These are phyloP conservation scores for Gallinago stenura DNA, from an alignment of 2,797 vertebrate species.

Conservation along the genomic window DNA sequence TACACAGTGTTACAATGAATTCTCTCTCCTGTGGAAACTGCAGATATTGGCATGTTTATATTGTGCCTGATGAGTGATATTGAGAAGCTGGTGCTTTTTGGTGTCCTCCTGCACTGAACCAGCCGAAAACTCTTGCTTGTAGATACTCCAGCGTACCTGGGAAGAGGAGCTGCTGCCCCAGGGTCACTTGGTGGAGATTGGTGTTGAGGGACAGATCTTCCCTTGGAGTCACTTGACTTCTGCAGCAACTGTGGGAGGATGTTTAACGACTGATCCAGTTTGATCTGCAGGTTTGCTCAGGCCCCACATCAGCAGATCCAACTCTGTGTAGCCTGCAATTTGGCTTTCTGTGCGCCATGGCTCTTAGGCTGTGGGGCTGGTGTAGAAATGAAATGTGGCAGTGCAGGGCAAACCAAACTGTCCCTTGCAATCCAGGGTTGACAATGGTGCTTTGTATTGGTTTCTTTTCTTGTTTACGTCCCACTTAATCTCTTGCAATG, in stretches of 20 bases:
- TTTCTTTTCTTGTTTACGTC: background rate
- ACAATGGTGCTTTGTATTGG: background rate
- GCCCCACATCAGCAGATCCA: background rate
- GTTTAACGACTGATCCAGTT: background rate
- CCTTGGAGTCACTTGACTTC: background rate
- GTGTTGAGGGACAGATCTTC: background rate
- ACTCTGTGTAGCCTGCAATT: background rate
- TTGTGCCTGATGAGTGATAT: background rate
- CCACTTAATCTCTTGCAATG: background rate
- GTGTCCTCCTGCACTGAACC: background rate
- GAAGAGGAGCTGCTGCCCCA: background rate
- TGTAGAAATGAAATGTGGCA: background rate
- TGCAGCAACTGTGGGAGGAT: background rate
- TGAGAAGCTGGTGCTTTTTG: background rate
- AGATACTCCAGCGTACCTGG: background rate
- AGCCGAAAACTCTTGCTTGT: background rate
- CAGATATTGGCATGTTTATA: background rate
- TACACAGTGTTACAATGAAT: background rate
- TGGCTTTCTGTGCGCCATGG: background rate
- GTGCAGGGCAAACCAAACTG: background rate
- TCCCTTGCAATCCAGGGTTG: background rate
- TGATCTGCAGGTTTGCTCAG: background rate
- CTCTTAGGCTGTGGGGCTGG: background rate
- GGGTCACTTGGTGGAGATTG: background rate
- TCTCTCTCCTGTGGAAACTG: background rate